Evolutionary conservation across 2,113 vertebrate genomes (phyloP).

Genomic region (Crotophaga sulcirostris): DNA sequence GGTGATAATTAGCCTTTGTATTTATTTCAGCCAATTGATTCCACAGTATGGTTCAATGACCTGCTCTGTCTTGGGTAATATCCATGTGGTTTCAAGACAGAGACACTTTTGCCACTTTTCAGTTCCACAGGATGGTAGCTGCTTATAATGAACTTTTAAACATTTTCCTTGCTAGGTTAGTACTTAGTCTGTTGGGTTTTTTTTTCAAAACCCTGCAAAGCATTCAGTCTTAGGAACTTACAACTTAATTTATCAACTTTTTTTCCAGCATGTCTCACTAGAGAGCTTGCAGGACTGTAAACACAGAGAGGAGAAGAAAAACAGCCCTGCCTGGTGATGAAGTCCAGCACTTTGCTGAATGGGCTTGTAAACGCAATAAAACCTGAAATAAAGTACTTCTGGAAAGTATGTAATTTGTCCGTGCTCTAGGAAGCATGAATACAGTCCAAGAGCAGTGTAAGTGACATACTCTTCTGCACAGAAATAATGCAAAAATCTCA

Average conservation of each 20-base stretch:
- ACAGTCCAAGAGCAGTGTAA: neutral
- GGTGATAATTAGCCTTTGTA: neutral
- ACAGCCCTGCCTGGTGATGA: neutral
- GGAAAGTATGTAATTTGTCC: neutral
- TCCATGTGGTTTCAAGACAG: neutral
- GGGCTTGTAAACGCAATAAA: neutral
- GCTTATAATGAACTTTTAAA: neutral
- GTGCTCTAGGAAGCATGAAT: neutral
- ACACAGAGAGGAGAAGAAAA: neutral
- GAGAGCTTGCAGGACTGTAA: neutral
- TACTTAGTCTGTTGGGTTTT: neutral
- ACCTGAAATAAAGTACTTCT: constrained; percentile 5
- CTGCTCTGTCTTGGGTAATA: neutral
- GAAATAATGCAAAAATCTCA: neutral
- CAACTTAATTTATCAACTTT: constrained; percentile 1
- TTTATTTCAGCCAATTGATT: constrained; percentile 22
- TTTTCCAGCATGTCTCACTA: neutral
- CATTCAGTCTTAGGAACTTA: neutral
- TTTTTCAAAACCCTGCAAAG: neutral
- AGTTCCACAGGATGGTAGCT: neutral
- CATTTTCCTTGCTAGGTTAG: neutral
- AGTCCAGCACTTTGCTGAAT: constrained; percentile 44
- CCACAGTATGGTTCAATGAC: neutral
- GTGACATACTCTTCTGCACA: neutral
- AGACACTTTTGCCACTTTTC: neutral